Base-by-base conservation (phyloP, 2,888 invertebrate genomes). In the Terebella lapidaria region DNA sequence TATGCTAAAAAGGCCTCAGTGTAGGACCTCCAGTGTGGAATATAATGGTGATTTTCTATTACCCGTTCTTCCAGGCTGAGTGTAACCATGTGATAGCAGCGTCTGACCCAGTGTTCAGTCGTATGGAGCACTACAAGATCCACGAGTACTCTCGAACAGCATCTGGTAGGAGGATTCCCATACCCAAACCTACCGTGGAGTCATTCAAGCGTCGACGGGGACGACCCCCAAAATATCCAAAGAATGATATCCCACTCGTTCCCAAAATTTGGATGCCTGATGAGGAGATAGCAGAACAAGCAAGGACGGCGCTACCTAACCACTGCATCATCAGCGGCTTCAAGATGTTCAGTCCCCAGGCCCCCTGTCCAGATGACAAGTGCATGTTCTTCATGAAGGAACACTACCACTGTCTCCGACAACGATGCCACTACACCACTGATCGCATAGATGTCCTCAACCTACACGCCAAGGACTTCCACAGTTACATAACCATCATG, bases 201-300 rank as follows among this genome's bases (percentile, higher is more conserved):
- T 4, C 20, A 26, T 64, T 89, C 22, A 73, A 70, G 35, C 86
- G 94, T 62, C 93, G 94, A 74, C 85, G 95, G 29, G 95, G 96
- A 51, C 85, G 96, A 63, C 96, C 96, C n/a, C 95, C 95, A 18
- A 96, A 96, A 83, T 95, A 95, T 79, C 86, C 76, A 1, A 71
- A 71, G 60, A 65, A 66, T 25, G 74, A 74, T 27, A 69, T 77
- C 20, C 76, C 77, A 1, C 60, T 68, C n/a, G 73, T 78, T 5
- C 77, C 79, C 1, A 77, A 77, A 63, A 72, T 76, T 5, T 71
- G 74, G 46, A 60, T 64, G 65, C 56, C 64, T 2, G 64, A 62
- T 25, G 55, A 58, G 26, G 59, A 62, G 54, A 61, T 65, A 15
- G 46, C 27, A 4, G 25, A 28, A 3, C 51, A 54, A 20, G 55